Evolutionary conservation across 1,140 invertebrate genomes (phyloP).

Genomic region (Helicoverpa zea): DNA sequence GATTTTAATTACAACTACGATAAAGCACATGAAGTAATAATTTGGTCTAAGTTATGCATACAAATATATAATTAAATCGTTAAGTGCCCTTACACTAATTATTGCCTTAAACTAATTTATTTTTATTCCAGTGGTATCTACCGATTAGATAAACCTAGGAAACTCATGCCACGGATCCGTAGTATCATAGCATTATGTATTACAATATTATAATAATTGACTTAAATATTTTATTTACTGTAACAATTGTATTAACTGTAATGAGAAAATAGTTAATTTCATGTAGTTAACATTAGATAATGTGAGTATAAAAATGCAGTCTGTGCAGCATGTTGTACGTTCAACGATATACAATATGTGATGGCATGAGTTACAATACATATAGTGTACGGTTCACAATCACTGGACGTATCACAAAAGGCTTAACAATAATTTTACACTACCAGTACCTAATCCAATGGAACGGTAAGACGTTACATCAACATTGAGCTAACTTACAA

Average conservation of each 20-base stretch:
- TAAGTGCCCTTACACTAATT: conserved; percentile 85
- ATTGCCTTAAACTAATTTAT: conserved; percentile 81
- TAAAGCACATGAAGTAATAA: conserved; percentile 85
- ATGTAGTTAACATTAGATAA: conserved; percentile 37
- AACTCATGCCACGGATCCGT: conserved; percentile 65
- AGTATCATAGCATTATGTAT: conserved; percentile 28
- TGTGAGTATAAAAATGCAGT: conserved; percentile 56
- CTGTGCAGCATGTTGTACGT: conserved; percentile 47
- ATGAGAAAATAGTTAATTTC: conserved; percentile 30
- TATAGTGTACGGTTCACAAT: conserved; percentile 52
- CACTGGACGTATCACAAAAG: conserved; percentile 86
- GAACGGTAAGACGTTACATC: conserved; percentile 84
- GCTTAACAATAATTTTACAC: conserved; percentile 80
- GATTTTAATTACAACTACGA: conserved; percentile 84
- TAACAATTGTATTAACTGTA: conserved; percentile 34
- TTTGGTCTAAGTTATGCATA: conserved; percentile 86
- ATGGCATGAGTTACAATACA: conserved; percentile 64
- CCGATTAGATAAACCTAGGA: conserved; percentile 58
- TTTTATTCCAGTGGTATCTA: conserved; percentile 74
- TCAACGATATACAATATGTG: conserved; percentile 47
- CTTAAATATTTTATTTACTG: conserved; percentile 32
- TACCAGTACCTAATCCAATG: conserved; percentile 84
- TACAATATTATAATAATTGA: conserved; percentile 37
- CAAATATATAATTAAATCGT: conserved; percentile 75
- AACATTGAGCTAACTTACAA: conserved; percentile 86